Percentiles rank a stretch among this genome's conserved stretches.
Evolutionary conservation across 2,113 vertebrate species (phyloP).

Genomic region (Cephalophus harveyi): DNA sequence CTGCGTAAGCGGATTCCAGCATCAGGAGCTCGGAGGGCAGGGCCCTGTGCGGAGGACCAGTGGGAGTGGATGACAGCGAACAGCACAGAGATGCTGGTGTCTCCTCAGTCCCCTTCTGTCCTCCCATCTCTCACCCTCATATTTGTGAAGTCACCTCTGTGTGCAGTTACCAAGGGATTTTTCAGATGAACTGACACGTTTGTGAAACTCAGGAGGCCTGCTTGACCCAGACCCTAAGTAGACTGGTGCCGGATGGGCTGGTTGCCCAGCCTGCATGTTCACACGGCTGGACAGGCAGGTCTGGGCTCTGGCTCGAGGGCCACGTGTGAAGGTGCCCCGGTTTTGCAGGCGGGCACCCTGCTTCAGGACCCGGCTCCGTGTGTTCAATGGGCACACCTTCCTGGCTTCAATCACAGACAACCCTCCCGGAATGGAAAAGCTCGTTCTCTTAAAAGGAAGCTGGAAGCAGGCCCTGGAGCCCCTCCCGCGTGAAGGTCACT

Average conservation of each 20-base stretch:
- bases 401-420: not conserved
- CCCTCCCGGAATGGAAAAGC: not conserved
- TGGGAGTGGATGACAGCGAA: accelerated
- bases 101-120: accelerated
- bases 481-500: accelerated
- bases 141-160: not conserved
- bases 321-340: accelerated
- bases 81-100: accelerated
- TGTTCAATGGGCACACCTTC: not conserved
- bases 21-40: accelerated
- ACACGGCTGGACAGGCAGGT: accelerated
- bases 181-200: not conserved
- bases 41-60: accelerated
- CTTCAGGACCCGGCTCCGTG: accelerated
- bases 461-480: not conserved
- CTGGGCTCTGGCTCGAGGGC: too few species aligned
- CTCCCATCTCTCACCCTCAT: accelerated
- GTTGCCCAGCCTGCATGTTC: accelerated
- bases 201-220: not conserved
- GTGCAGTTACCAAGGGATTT: not conserved
- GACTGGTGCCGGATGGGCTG: accelerated
- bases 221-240: not conserved
- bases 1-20: accelerated
- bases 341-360: accelerated
- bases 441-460: not conserved